Evolutionary conservation across 2,113 vertebrate species (phyloP).

Genomic region (Rattus norvegicus): DNA sequence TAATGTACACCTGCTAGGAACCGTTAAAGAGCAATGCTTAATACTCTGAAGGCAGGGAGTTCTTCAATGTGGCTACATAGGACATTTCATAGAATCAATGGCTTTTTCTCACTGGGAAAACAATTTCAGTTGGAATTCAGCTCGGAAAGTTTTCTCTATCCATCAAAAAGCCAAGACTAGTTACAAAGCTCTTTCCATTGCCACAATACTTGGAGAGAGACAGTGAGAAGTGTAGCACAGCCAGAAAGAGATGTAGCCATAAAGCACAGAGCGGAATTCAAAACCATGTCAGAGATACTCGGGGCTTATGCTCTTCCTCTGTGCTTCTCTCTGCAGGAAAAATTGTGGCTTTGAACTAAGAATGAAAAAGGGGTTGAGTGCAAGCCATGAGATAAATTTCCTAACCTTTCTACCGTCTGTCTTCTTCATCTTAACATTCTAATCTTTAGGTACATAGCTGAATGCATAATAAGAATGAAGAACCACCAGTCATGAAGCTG

Average conservation of each 20-base stretch:
- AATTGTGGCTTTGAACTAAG: background rate
- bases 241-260: slow-evolving; percentile 38
- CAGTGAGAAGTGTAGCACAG: background rate
- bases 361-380: background rate
- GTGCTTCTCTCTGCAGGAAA: background rate
- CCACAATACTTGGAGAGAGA: slow-evolving; percentile 31
- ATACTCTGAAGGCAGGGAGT: background rate
- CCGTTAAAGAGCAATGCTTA: background rate
- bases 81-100: slow-evolving; percentile 29
- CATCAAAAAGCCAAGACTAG: slow-evolving; percentile 57
- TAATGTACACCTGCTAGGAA: background rate
- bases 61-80: background rate
- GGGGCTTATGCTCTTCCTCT: background rate
- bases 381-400: background rate
- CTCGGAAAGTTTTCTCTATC: slow-evolving; percentile 55
- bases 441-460: background rate
- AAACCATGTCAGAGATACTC: background rate
- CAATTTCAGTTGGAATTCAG: slow-evolving; percentile 60
- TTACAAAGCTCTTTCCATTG: slow-evolving; percentile 49
- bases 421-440: slow-evolving; percentile 22
- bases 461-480: background rate
- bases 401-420: background rate
- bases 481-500: background rate
- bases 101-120: slow-evolving; percentile 54
- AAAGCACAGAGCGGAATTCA: background rate